Conservation (phyloP, 2,113 vertebrate species). For the Sinocyclocheilus grahami region DNA sequence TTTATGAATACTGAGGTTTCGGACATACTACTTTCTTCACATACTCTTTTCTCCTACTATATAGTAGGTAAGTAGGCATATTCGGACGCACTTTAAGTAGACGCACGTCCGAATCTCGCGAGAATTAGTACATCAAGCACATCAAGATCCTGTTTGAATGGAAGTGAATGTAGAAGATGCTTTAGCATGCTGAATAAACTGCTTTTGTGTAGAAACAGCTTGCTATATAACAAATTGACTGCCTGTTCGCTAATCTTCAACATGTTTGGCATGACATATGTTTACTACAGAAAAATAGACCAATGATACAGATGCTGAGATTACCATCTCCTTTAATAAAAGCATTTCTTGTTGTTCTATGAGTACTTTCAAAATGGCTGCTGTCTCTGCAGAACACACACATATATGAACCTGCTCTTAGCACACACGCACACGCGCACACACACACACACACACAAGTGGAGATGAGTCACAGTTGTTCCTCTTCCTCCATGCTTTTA, state of each 20-base stretch:
- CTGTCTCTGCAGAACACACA: conserved; percentile 2
- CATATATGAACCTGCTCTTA: neutral
- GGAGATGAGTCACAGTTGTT: conserved; percentile 33
- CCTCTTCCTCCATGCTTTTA: conserved; percentile 12
- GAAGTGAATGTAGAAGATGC: neutral
- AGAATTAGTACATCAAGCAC: too few species aligned
- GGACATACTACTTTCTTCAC: too few species aligned
- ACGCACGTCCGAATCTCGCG: too few species aligned
- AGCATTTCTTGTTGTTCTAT: neutral
- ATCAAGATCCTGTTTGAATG: neutral
- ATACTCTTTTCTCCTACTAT: too few species aligned
- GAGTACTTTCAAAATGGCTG: conserved; percentile 35
- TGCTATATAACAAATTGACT: neutral
- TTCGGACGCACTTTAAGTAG: too few species aligned
- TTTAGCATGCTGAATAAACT: neutral
- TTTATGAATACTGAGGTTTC: too few species aligned
- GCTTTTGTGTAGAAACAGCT: neutral
- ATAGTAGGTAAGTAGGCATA: too few species aligned
- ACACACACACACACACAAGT: neutral
- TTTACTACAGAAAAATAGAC: neutral
- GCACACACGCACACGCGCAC: neutral
- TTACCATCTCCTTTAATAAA: neutral
- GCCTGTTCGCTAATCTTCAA: neutral
- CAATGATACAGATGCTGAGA: neutral
- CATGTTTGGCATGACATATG: neutral